Conservation (phyloP, 2,888 invertebrate genomes). For the Chrysolina oricalcia region DNA sequence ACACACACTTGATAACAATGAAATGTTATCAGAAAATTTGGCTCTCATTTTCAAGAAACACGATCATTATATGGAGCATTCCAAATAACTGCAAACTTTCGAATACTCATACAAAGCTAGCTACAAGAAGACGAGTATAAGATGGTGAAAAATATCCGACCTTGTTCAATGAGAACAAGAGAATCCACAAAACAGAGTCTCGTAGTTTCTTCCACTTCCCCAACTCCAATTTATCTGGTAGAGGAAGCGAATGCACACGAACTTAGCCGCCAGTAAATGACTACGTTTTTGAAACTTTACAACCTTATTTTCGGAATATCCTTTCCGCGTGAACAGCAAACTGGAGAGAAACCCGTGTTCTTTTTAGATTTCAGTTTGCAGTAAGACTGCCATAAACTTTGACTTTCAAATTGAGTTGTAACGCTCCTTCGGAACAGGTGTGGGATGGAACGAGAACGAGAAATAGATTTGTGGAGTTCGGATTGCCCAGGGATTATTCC, state of each 20-base stretch:
- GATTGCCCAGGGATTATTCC: neutral
- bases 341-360: slow-evolving; percentile 15
- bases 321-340: slow-evolving; percentile 20
- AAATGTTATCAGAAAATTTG: no score
- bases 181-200: neutral
- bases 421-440: slow-evolving; percentile 7
- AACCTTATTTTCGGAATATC: slow-evolving; percentile 20
- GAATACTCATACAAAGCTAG: neutral
- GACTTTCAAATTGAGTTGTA: slow-evolving; percentile 32
- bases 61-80: no score
- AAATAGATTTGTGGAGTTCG: neutral
- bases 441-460: slow-evolving; percentile 4
- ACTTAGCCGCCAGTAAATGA: neutral
- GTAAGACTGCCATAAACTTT: slow-evolving; percentile 21
- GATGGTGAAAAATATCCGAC: neutral
- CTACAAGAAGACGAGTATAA: neutral
- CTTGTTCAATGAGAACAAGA: neutral
- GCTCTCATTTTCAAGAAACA: no score
- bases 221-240: slow-evolving; percentile 9
- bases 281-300: slow-evolving; percentile 20
- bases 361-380: slow-evolving; percentile 28
- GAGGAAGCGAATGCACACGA: slow-evolving; percentile 7
- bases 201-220: neutral
- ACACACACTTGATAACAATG: no score
- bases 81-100: neutral